Evolutionary conservation across 2,113 vertebrate species (phyloP), one percentile per base, ranked within the genome.

Genomic region (Ochotona curzoniae): DNA sequence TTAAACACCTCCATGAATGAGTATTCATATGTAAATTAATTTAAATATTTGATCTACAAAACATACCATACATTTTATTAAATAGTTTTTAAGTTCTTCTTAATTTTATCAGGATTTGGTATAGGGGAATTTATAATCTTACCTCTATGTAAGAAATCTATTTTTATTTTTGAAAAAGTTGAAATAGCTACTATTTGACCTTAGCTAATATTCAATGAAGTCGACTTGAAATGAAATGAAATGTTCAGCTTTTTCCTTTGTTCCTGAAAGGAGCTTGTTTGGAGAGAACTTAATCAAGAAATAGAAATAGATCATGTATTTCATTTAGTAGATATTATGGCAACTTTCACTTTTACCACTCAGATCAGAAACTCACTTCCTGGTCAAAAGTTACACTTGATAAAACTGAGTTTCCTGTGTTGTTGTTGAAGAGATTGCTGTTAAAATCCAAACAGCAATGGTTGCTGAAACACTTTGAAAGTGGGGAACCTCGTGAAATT

Each of bases 291-390:
- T 60, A 80, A 63, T 95, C 38, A 94, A 85, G 38, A 44, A 44
- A 44, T 44, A 85, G 69, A 23, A 90, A 20, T 90, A 84, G 30
- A 20, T 87, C 23, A 80, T 79, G 10, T 28, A 78, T 35, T 54
- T 83, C 74, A 92, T 51, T 63, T 90, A 87, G 28, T 83, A 76
- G n/a, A 78, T 93, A 28, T 25, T 69, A 91, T 80, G 44, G 89
- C 23, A 83, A 91, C 69, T 94, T 95, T 75, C 64, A 70, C 76
- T 89, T 83, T 93, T 89, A 87, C 49, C 47, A 49, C 9, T 86
- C 76, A 81, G 67, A 91, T 93, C 82, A 93, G 60, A 87, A 93
- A 76, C 30, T 93, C 49, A 95, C 91, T 94, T 95, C 83, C 76
- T 94, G n/a, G 87, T n/a, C 63, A 54, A 69, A 95, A 96, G 85